phyloP scores from a whole-genome alignment of 2,113 vertebrate genomes.

The Sorex fumeus region DNA sequence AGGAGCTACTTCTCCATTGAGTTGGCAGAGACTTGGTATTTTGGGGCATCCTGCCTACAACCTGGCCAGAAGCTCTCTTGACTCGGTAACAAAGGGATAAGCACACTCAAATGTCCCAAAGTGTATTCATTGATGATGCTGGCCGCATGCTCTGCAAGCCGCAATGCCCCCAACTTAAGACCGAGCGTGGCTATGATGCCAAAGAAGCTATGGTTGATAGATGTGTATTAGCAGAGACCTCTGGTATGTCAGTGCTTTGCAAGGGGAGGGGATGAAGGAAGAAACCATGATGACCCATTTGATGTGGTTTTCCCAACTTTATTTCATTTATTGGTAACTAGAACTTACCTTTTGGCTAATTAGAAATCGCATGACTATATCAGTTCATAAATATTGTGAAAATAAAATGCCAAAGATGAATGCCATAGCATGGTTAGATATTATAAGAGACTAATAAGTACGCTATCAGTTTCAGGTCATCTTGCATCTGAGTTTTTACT shows the following conservation, averaged over 20 bases:
- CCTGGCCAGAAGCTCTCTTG: neutral
- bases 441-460: neutral
- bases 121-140: neutral
- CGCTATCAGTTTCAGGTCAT: constrained; percentile 21
- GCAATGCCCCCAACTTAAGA: constrained; percentile 32
- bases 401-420: constrained; percentile 15
- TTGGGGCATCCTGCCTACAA: neutral
- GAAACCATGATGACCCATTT: neutral
- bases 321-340: constrained; percentile 63
- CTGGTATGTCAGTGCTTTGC: constrained; percentile 41
- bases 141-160: constrained; percentile 59
- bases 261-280: constrained; percentile 58
- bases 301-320: constrained; percentile 67
- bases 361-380: neutral
- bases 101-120: constrained; percentile 22
- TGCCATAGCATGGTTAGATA: neutral
- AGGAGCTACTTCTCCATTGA: constrained; percentile 50
- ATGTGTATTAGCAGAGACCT: neutral
- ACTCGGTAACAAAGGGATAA: constrained; percentile 53
- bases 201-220: neutral
- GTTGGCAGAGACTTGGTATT: constrained; percentile 63
- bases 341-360: constrained; percentile 38
- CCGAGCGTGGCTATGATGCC: neutral
- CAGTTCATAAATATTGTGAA: neutral
- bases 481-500: neutral